Conservation (phyloP, 1,140 invertebrate genomes). For the Ostrea edulis region DNA sequence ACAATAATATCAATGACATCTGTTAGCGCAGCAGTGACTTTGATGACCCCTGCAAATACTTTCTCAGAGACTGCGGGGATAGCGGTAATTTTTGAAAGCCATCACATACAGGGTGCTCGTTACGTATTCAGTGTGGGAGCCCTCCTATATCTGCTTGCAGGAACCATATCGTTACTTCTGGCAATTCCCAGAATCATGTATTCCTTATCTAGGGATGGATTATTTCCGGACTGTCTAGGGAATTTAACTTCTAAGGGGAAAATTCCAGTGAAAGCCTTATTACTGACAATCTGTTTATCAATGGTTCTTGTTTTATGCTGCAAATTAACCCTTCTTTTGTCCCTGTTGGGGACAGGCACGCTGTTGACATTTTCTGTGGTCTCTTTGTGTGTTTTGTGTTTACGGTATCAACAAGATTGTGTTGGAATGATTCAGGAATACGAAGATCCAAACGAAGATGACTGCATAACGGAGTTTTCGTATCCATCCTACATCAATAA, state of each 20-base stretch:
- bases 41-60: slow-evolving; percentile 72
- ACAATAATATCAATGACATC: slow-evolving; percentile 69
- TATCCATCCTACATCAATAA: neutral
- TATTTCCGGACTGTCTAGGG: slow-evolving; percentile 88
- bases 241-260: slow-evolving; percentile 77
- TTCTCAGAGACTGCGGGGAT: slow-evolving; percentile 62
- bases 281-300: slow-evolving; percentile 87
- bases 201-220: slow-evolving; percentile 94
- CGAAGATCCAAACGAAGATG: slow-evolving; percentile 60
- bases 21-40: slow-evolving; percentile 72
- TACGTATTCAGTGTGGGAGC: slow-evolving; percentile 75
- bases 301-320: slow-evolving; percentile 88
- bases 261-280: slow-evolving; percentile 87
- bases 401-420: slow-evolving; percentile 78
- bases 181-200: slow-evolving; percentile 96
- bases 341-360: slow-evolving; percentile 95
- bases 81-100: slow-evolving; percentile 64
- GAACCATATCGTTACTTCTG: slow-evolving; percentile 95
- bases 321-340: slow-evolving; percentile 89
- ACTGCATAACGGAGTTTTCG: slow-evolving; percentile 46
- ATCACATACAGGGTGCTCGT: slow-evolving; percentile 70
- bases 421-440: slow-evolving; percentile 72
- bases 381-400: slow-evolving; percentile 90
- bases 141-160: slow-evolving; percentile 69
- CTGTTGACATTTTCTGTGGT: slow-evolving; percentile 93